Conservation (phyloP, 2,797 vertebrate genomes). For the Mastacembelus armatus region DNA sequence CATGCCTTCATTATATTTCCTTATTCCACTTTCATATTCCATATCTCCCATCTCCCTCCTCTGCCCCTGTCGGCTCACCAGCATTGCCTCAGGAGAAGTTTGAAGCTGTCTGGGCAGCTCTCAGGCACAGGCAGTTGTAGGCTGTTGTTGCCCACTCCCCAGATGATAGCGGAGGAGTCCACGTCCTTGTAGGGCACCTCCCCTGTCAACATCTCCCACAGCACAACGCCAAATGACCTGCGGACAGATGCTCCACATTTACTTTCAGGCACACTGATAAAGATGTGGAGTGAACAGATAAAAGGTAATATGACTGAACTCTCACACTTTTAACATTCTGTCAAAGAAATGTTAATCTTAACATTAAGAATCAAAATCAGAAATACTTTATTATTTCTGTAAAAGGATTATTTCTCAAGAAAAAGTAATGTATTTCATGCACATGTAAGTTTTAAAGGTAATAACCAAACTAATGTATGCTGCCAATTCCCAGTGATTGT, state of each 20-base stretch:
- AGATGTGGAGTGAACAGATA: constrained; percentile 20
- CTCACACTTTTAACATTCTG: constrained; percentile 17
- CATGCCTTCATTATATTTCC: not conserved
- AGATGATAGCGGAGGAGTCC: constrained; percentile 97
- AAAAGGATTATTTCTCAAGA: not conserved
- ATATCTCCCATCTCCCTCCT: no score
- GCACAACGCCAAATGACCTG: constrained; percentile 97
- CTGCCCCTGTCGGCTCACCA: constrained; percentile 85
- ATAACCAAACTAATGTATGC: no score
- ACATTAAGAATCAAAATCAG: not conserved
- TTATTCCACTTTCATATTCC: constrained; percentile 1
- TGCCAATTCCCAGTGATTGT: no score
- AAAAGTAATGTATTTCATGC: no score
- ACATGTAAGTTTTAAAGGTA: no score
- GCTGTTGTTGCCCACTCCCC: constrained; percentile 98
- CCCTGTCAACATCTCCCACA: constrained; percentile 97
- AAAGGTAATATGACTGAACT: constrained; percentile 27
- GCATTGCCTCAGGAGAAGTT: constrained; percentile 95
- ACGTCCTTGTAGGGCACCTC: constrained; percentile 98
- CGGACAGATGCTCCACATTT: constrained; percentile 19
- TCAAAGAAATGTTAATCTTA: constrained; percentile 2
- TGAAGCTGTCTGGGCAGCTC: constrained; percentile 96
- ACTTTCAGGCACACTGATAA: constrained; percentile 7
- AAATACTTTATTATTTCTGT: not conserved
- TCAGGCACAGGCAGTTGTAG: constrained; percentile 95